Conservation (phyloP, 2,113 vertebrate genomes). For the Propithecus coquereli region DNA sequence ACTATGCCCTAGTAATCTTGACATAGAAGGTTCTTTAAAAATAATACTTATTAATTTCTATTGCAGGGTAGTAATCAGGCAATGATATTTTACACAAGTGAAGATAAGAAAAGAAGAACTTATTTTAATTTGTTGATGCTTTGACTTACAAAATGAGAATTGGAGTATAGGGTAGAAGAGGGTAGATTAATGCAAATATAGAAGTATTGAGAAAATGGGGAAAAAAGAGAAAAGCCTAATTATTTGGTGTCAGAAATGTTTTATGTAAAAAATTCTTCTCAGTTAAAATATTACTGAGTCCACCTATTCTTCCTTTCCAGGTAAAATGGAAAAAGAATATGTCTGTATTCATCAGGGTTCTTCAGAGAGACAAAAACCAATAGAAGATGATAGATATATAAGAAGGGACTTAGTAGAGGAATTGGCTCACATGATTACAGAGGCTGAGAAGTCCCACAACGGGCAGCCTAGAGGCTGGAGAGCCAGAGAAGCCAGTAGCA, state of each 20-base stretch:
- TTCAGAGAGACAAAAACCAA: not conserved
- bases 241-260: not conserved
- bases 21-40: not conserved
- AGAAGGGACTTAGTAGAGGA: not conserved
- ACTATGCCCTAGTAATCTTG: not conserved
- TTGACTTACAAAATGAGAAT: not conserved
- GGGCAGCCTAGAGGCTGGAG: not conserved
- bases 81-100: not conserved
- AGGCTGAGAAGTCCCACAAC: not conserved
- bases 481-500: not conserved
- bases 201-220: not conserved
- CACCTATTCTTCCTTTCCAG: not conserved
- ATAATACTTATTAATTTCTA: not conserved
- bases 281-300: not conserved
- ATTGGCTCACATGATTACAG: not conserved
- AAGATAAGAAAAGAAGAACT: not conserved
- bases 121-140: constrained; percentile 3
- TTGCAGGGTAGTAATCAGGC: not conserved
- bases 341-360: not conserved
- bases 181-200: not conserved
- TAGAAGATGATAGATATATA: not conserved
- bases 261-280: not conserved
- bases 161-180: not conserved
- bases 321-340: not conserved
- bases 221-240: not conserved